Conservation (phyloP, 2,113 vertebrate species). For the Pseudorectes ferrugineus region DNA sequence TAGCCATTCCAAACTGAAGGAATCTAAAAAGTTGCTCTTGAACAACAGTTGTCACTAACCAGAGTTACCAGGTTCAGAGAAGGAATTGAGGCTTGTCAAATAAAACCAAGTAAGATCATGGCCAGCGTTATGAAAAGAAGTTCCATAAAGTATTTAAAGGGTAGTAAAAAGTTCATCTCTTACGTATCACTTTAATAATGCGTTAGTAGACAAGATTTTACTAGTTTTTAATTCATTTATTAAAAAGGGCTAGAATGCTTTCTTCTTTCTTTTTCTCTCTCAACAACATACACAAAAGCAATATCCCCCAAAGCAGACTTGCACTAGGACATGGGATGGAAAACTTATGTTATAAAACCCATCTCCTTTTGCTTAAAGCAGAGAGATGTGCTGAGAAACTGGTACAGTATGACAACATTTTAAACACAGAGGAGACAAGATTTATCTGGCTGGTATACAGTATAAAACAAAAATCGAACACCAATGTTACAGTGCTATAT, state of each 20-base stretch:
- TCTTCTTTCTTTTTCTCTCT: slow-evolving; percentile 20
- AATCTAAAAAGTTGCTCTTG: not conserved
- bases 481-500: slow-evolving; percentile 23
- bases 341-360: slow-evolving; percentile 53
- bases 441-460: slow-evolving; percentile 33
- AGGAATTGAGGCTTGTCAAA: slow-evolving; percentile 2
- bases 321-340: slow-evolving; percentile 44
- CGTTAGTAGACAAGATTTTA: not conserved
- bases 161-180: not conserved
- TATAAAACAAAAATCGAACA: slow-evolving; percentile 59
- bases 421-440: slow-evolving; percentile 56
- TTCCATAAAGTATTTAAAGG: not conserved
- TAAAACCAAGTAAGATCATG: not conserved
- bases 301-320: slow-evolving; percentile 55
- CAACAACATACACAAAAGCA: slow-evolving; percentile 22
- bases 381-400: slow-evolving; percentile 45
- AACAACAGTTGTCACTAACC: not conserved
- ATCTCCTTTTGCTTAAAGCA: slow-evolving; percentile 55
- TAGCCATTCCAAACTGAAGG: not conserved
- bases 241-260: not conserved
- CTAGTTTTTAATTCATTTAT: not conserved
- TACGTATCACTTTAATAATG: not conserved
- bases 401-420: slow-evolving; percentile 61
- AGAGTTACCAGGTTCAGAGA: not conserved
- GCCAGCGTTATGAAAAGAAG: not conserved